These are phyloP conservation scores for Alexandromys fortis DNA, from an alignment of 2,113 vertebrate genomes.

Conservation along the genomic window DNA sequence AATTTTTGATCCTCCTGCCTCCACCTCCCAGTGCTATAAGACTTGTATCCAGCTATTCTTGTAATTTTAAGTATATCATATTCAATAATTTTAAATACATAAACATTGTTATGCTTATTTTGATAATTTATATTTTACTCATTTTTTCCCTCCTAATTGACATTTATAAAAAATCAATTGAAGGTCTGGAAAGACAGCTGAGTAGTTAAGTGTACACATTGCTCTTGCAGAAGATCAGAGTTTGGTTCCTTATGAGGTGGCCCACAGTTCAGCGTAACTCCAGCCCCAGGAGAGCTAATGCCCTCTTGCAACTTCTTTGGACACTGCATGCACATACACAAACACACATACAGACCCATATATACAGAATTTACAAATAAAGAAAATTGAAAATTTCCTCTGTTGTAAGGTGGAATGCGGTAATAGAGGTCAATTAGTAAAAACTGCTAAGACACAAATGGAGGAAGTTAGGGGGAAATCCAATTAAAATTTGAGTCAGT, in stretches of 20 bases:
- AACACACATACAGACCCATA: not conserved
- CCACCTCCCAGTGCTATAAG: not conserved
- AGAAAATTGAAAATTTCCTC: not conserved
- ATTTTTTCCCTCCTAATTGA: not conserved
- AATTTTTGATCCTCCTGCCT: not conserved
- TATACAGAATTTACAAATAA: not conserved
- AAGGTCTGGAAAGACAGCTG: not conserved
- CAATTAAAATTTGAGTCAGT: not conserved
- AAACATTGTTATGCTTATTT: not conserved
- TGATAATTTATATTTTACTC: not conserved
- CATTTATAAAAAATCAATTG: not conserved
- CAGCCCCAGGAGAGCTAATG: not conserved
- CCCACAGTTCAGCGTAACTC: not conserved
- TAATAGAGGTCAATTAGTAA: not conserved
- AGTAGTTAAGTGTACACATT: not conserved
- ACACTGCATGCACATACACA: no score
- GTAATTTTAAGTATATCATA: not conserved
- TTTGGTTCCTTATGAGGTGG: no score
- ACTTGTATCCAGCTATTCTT: not conserved
- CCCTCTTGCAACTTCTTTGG: no score
- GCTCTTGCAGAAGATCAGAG: not conserved
- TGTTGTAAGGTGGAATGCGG: not conserved
- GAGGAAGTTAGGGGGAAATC: not conserved
- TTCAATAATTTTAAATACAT: not conserved
- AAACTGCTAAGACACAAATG: not conserved